Evolutionary conservation across 2,888 invertebrate genomes (phyloP), one percentile per base, ranked within the genome.

Genomic region (Chironomus tentans): DNA sequence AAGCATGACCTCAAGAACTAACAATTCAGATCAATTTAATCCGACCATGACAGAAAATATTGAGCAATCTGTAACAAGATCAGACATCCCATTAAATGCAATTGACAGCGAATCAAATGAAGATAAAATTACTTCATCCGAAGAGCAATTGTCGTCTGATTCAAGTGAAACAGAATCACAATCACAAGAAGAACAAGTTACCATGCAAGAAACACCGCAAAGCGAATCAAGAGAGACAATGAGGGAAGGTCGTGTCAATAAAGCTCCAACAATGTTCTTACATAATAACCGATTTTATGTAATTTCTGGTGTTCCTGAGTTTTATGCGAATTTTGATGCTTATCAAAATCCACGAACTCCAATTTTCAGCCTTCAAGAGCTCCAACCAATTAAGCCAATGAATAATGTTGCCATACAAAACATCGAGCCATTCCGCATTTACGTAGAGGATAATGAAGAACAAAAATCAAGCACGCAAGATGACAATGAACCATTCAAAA

Each of bases 211-310:
- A 50, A 79, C 78, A 6, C 78, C 81, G 28, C 80, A 78, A 13
- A 79, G 78, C 38, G 38, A 38, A 10, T 38, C 38, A 78, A 79
- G 79, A 48, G 80, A 80, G 74, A 79, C 78, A 77, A 79, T 77
- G 76, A 76, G 76, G 50, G 46, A 77, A 74, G 46, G 73, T 77
- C 12, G 79, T 78, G 68, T 78, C 78, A 74, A 75, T 78, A 38
- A 77, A 78, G 76, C 79, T 78, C 65, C 77, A 77, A 78, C 77
- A 78, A 24, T 76, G 78, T 77, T 48, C 72, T 71, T 72, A 12
- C 46, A 22, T 5, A 88, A 87, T 2, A 87, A 88, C 78, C 82
- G 87, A 77, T 87, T 87, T 78, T 89, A 87, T 81, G 86, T 88
- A 38, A 84, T 89, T 0, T 87, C 88, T 78, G 88, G 83, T 79